phyloP scores from a whole-genome alignment of 2,888 invertebrate genomes.

The Norana najaformis region DNA sequence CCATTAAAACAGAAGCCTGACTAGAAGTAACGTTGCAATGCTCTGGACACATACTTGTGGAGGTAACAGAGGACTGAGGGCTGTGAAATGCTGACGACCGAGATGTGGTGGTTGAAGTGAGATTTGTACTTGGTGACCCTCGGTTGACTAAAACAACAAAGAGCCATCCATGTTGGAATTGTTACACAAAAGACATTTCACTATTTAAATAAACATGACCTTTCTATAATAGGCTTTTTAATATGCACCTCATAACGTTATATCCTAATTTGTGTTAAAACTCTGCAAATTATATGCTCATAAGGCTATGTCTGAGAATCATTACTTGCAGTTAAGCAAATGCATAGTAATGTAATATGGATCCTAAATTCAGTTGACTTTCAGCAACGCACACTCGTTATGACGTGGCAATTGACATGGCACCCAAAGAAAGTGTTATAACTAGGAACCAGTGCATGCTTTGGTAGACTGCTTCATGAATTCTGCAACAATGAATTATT shows the following conservation, averaged over 20 bases:
- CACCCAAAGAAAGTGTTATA: too few species aligned
- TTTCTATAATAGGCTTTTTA: too few species aligned
- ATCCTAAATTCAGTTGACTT: background rate
- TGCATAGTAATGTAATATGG: background rate
- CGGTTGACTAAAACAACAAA: background rate
- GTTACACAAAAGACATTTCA: too few species aligned
- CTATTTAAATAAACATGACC: too few species aligned
- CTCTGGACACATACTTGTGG: constrained; percentile 5
- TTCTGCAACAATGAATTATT: background rate
- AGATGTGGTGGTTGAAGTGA: constrained; percentile 13
- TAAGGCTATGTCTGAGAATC: too few species aligned
- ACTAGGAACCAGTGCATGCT: too few species aligned
- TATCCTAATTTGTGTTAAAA: too few species aligned
- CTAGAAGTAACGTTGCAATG: background rate
- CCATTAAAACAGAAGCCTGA: background rate
- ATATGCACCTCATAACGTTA: too few species aligned
- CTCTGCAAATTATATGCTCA: too few species aligned
- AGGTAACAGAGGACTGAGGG: background rate
- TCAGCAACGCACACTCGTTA: background rate
- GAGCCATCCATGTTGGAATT: background rate
- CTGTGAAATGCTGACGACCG: background rate
- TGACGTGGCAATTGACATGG: background rate
- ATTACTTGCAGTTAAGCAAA: background rate
- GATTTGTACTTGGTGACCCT: constrained; percentile 13
- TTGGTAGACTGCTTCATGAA: background rate